phyloP scores from a whole-genome alignment of 1,140 invertebrate genomes.

The Monomorium pharaonis region DNA sequence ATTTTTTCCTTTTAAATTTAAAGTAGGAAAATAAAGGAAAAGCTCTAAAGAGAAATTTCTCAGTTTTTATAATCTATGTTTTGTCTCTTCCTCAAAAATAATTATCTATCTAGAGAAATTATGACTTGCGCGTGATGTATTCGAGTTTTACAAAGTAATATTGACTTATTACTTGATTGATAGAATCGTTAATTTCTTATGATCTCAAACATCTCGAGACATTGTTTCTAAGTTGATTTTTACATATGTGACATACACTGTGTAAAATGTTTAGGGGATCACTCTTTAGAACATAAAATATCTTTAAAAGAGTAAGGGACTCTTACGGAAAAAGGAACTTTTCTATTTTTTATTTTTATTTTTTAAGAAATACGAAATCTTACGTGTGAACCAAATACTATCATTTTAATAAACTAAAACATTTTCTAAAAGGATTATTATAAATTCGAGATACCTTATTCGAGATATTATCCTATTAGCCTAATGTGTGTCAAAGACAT shows the following conservation, averaged over 20 bases:
- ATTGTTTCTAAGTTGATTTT: neutral
- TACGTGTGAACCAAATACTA: neutral
- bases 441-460: constrained; percentile 22
- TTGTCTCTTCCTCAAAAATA: neutral
- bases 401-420: neutral
- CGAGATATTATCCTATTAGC: neutral
- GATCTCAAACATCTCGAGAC: neutral
- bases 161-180: neutral
- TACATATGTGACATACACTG: neutral
- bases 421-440: neutral
- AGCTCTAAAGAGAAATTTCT: neutral
- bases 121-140: neutral
- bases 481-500: neutral
- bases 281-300: neutral
- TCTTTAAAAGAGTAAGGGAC: too few relatives aligned
- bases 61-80: neutral
- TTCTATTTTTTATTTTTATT: too few relatives aligned
- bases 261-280: neutral
- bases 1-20: neutral
- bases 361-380: too few relatives aligned
- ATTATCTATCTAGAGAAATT: neutral
- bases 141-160: neutral
- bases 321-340: too few relatives aligned
- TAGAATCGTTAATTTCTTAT: neutral
- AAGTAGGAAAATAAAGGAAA: neutral